Conservation (phyloP, 2,888 invertebrate species). For the Hipparchia sbordonii region DNA sequence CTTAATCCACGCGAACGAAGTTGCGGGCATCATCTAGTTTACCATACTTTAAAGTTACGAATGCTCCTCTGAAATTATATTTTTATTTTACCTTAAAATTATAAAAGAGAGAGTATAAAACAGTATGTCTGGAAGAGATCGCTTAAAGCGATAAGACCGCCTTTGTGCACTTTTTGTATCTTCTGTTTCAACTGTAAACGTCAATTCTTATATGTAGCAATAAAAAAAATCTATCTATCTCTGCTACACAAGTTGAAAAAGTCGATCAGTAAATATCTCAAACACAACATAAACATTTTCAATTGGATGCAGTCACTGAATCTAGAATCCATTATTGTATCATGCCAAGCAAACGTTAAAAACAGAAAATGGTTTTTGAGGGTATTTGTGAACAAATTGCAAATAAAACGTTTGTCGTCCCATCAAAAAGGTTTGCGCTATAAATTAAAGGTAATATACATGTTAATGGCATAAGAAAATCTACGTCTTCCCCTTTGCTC, state of each 20-base stretch:
- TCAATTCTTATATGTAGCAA: no score
- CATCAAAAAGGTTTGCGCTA: slow-evolving; percentile 64
- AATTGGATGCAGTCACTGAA: slow-evolving; percentile 21
- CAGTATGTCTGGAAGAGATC: no score
- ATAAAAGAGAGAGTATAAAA: no score
- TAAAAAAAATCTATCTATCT: no score
- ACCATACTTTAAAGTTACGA: no score
- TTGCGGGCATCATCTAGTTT: no score
- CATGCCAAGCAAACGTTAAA: slow-evolving; percentile 35
- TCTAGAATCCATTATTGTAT: slow-evolving; percentile 37
- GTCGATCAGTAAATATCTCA: not conserved
- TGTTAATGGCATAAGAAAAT: slow-evolving; percentile 75
- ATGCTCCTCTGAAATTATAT: no score
- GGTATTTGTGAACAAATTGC: slow-evolving; percentile 55
- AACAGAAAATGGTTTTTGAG: slow-evolving; percentile 45
- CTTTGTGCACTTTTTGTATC: no score
- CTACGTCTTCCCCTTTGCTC: slow-evolving; percentile 67
- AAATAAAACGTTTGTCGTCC: slow-evolving; percentile 60
- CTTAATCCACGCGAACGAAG: no score
- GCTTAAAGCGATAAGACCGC: no score
- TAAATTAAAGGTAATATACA: slow-evolving; percentile 77
- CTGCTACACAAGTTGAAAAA: not conserved
- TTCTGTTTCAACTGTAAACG: no score
- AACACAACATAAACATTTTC: slow-evolving; percentile 6
- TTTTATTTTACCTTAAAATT: no score